Conservation (phyloP, 2,113 vertebrate species). For the Neotoma lepida region DNA sequence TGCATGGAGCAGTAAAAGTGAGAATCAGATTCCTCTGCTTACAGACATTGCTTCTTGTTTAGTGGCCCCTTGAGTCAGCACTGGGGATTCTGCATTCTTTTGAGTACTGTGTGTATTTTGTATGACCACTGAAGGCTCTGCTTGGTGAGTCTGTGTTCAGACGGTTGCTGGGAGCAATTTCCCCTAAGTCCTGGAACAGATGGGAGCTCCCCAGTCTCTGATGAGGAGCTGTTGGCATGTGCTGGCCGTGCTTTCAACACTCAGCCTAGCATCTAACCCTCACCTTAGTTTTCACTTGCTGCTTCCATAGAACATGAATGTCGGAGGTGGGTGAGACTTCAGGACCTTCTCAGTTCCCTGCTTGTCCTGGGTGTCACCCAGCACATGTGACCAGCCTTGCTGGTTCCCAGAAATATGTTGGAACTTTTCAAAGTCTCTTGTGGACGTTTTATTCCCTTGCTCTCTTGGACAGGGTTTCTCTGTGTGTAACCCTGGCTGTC, state of each 20-base stretch:
- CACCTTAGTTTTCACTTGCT: not conserved
- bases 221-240: not conserved
- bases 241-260: not conserved
- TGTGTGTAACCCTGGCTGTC: not conserved
- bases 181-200: no score
- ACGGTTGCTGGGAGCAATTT: not conserved
- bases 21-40: not conserved
- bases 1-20: not conserved
- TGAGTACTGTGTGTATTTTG: not conserved
- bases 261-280: not conserved
- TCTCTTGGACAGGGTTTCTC: not conserved
- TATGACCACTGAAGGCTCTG: not conserved
- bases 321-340: not conserved
- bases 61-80: not conserved
- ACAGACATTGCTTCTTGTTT: not conserved
- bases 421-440: not conserved
- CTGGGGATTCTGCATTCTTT: not conserved
- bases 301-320: not conserved
- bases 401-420: not conserved
- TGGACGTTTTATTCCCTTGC: not conserved
- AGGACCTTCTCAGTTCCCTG: not conserved
- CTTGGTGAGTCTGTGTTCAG: not conserved
- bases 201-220: not conserved
- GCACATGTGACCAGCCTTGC: rapidly evolving
- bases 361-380: not conserved